Evolutionary conservation across 2,113 vertebrate genomes (phyloP).

Genomic region (Phylloscopus trochiloides): DNA sequence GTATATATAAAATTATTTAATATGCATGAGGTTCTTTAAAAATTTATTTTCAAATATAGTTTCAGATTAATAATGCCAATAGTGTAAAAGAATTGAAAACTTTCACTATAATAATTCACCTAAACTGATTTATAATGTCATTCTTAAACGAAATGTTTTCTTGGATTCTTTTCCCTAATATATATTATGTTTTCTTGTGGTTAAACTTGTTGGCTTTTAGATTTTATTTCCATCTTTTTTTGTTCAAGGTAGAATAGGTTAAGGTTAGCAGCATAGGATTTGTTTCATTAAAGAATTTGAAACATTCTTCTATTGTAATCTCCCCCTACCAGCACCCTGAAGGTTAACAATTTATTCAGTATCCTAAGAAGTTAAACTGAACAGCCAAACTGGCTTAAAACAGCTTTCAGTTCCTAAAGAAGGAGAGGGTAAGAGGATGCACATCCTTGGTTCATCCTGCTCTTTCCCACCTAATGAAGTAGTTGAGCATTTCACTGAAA

Average conservation of each 20-base stretch:
- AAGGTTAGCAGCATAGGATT: neutral
- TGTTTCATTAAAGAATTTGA: neutral
- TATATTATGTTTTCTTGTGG: neutral
- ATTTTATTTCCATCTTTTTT: neutral
- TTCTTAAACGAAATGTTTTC: neutral
- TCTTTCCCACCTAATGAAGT: neutral
- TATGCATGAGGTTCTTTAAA: neutral
- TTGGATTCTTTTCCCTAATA: neutral
- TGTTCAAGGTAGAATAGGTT: neutral
- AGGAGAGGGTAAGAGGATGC: neutral
- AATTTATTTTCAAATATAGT: neutral
- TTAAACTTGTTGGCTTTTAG: neutral
- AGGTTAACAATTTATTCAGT: neutral
- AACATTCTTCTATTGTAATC: neutral
- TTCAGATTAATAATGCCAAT: neutral
- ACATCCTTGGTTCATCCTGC: neutral
- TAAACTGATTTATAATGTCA: neutral
- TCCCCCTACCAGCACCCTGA: neutral
- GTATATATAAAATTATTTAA: neutral
- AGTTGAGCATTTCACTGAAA: neutral
- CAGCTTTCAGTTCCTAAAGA: neutral
- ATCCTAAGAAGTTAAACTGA: neutral
- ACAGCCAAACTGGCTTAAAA: neutral
- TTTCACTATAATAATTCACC: neutral
- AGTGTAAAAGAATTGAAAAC: neutral